Evolutionary conservation across 2,797 vertebrate species (phyloP).

Genomic region (Pangasius djambal): DNA sequence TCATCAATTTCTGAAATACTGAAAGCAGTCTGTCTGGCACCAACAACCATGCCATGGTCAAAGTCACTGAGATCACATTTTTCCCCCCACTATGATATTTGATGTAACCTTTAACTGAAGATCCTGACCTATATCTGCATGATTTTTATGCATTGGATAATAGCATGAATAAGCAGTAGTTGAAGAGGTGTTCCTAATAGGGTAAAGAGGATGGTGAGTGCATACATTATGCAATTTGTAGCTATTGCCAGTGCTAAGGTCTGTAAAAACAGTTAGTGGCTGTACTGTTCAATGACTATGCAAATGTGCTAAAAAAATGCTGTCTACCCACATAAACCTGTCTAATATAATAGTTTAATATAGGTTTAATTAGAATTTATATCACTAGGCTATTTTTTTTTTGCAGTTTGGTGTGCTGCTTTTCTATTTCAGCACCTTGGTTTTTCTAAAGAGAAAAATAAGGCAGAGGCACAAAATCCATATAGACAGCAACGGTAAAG

Average conservation of each 20-base stretch:
- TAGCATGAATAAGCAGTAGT: not conserved
- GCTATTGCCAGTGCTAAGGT: not conserved
- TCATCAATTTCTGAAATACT: not conserved
- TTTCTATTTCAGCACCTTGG: too few species aligned
- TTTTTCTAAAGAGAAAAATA: not conserved
- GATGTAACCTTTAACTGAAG: not conserved
- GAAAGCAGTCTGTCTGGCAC: not conserved
- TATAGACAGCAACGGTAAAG: not conserved
- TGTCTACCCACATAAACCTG: not conserved
- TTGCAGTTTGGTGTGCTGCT: not conserved
- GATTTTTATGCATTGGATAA: not conserved
- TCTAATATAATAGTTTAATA: not conserved
- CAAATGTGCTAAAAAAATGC: not conserved
- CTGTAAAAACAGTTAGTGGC: not conserved
- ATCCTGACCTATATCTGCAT: not conserved
- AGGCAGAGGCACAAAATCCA: not conserved
- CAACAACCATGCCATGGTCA: not conserved
- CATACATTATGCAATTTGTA: not conserved
- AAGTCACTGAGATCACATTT: not conserved
- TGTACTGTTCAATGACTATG: slow-evolving; percentile 2
- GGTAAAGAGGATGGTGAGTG: not conserved
- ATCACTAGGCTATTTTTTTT: not conserved
- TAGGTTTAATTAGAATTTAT: not conserved
- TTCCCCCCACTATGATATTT: not conserved
- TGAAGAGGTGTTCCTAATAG: not conserved